Conservation (phyloP, 2,797 vertebrate genomes). For the Tragopan temminckii region DNA sequence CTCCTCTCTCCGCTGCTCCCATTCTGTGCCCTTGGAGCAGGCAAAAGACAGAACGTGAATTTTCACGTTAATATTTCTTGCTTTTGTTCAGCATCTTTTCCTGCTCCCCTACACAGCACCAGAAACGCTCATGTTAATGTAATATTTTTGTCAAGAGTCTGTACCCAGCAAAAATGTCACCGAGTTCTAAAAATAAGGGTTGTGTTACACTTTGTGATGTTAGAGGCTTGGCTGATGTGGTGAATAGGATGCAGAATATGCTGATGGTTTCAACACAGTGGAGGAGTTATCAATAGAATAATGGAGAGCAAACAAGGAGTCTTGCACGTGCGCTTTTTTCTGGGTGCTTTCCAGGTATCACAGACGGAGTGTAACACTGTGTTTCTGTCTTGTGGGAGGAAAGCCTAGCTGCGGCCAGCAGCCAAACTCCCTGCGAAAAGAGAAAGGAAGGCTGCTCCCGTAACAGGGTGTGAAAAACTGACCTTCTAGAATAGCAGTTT, state of each 20-base stretch:
- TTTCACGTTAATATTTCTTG: not conserved
- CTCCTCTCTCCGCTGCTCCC: not conserved
- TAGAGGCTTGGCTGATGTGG: not conserved
- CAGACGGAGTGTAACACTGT: not conserved
- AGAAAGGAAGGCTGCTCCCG: not conserved
- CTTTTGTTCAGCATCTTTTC: conserved; percentile 3
- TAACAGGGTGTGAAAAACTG: conserved; percentile 14
- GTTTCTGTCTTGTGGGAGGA: conserved; percentile 19
- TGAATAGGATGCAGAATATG: not conserved
- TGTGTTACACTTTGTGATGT: not conserved
- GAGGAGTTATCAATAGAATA: conserved; percentile 6
- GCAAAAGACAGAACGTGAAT: not conserved
- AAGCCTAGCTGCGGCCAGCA: not conserved
- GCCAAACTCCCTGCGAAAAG: not conserved
- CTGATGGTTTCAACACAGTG: not conserved
- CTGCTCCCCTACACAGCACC: not conserved
- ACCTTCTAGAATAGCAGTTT: not conserved
- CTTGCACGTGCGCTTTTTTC: not conserved
- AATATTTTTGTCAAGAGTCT: not conserved
- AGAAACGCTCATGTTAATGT: not conserved
- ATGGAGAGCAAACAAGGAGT: not conserved
- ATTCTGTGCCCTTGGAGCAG: not conserved
- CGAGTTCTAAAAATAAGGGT: not conserved
- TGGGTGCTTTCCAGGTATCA: conserved; percentile 35
- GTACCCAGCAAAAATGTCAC: not conserved